Percentiles rank a stretch among this genome's conserved stretches.
Evolutionary conservation across 2,113 vertebrate genomes (phyloP).

Genomic region (Microtus oregoni): DNA sequence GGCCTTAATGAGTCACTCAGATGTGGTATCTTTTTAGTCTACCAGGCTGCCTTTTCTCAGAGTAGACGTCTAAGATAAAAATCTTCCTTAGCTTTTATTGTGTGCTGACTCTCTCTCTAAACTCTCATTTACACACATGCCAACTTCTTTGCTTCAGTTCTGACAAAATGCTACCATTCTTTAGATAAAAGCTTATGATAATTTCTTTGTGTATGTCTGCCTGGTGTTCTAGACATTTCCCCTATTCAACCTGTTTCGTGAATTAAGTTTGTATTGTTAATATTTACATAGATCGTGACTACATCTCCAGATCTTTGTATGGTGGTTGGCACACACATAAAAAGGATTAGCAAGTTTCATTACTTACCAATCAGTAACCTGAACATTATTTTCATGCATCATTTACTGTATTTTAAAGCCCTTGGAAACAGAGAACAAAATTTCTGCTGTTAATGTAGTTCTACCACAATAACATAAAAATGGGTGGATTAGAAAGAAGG

Average conservation of each 20-base stretch:
- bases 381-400: constrained; percentile 20
- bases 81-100: background rate
- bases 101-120: background rate
- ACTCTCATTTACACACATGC: background rate
- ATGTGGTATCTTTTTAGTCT: background rate
- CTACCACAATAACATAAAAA: background rate
- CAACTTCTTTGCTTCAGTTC: background rate
- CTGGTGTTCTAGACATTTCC: background rate
- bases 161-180: background rate
- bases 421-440: background rate
- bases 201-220: background rate
- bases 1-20: background rate
- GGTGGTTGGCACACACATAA: background rate
- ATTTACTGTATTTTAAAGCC: background rate
- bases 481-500: background rate
- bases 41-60: background rate
- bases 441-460: background rate
- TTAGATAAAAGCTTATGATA: background rate
- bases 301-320: background rate
- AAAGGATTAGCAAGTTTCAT: background rate
- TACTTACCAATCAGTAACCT: background rate
- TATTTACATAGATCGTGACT: background rate
- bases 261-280: background rate
- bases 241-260: background rate
- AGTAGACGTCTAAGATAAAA: background rate